These are phyloP conservation scores for Rhinolophus sinicus DNA, from an alignment of 2,113 vertebrate species.

Conservation along the genomic window DNA sequence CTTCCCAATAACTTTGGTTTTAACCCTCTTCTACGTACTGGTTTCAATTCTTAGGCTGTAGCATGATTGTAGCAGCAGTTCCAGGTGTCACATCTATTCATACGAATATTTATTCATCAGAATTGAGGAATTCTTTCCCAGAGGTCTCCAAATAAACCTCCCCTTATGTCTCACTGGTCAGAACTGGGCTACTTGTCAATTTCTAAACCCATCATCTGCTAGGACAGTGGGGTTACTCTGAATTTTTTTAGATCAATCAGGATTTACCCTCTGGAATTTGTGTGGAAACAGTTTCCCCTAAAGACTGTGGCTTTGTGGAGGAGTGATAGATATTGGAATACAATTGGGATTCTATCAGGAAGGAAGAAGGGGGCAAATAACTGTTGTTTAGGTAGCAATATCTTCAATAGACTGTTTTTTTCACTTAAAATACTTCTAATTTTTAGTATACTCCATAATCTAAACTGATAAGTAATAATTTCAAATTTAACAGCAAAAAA, in stretches of 20 bases:
- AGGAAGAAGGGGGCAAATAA: neutral
- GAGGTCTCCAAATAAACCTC: neutral
- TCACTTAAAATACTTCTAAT: neutral
- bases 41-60: neutral
- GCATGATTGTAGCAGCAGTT: neutral
- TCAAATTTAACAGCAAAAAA: neutral
- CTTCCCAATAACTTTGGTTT: neutral
- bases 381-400: neutral
- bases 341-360: neutral
- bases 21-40: neutral
- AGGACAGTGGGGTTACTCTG: neutral
- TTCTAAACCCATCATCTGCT: neutral
- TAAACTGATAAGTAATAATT: slow-evolving; percentile 1
- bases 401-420: neutral
- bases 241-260: neutral
- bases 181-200: neutral
- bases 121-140: neutral
- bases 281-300: neutral
- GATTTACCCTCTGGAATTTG: neutral
- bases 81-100: neutral
- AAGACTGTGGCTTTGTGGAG: neutral
- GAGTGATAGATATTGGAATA: neutral
- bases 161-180: neutral
- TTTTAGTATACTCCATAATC: neutral
- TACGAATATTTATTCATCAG: neutral